phyloP scores from a whole-genome alignment of 2,888 invertebrate genomes.

The Drosophila demipolita region DNA sequence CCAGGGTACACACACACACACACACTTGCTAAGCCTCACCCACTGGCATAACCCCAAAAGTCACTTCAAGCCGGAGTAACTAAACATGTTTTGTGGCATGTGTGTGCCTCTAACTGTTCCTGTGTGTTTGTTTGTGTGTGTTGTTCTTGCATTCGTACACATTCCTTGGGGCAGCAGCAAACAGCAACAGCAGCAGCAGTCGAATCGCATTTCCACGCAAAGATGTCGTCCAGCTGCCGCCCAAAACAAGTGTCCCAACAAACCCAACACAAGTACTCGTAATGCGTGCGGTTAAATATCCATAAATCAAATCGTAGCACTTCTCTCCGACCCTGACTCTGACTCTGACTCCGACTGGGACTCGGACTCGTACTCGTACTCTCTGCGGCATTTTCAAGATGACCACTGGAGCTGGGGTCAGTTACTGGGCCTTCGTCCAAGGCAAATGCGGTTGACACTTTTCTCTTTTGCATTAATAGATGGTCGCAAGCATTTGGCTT shows the following conservation, averaged over 20 bases:
- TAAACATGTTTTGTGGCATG: slow-evolving; percentile 58
- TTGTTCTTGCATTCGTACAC: slow-evolving; percentile 29
- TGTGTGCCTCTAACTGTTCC: slow-evolving; percentile 28
- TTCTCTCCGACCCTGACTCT: slow-evolving; percentile 28
- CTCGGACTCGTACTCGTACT: slow-evolving; percentile 21
- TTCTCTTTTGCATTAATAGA: slow-evolving; percentile 72
- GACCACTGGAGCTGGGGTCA: slow-evolving; percentile 58
- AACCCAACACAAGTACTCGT: slow-evolving; percentile 55
- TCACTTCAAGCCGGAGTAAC: slow-evolving; percentile 61
- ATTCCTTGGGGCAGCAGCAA: slow-evolving; percentile 62
- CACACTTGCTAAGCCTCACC: slow-evolving; percentile 35
- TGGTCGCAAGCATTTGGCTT: slow-evolving; percentile 58
- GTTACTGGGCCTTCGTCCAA: slow-evolving; percentile 33
- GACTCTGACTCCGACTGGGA: background rate
- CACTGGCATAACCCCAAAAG: slow-evolving; percentile 52
- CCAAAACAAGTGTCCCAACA: slow-evolving; percentile 61
- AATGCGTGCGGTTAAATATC: slow-evolving; percentile 84
- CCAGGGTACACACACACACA: slow-evolving; percentile 23
- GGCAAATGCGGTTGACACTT: slow-evolving; percentile 81
- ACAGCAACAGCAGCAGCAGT: slow-evolving; percentile 20
- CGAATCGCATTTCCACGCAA: slow-evolving; percentile 58
- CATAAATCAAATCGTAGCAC: slow-evolving; percentile 84
- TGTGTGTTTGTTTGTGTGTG: slow-evolving; percentile 31
- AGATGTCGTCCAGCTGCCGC: slow-evolving; percentile 66
- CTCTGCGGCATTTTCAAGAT: slow-evolving; percentile 74